Evolutionary conservation across 2,888 invertebrate species (phyloP).

Genomic region (Dinocampus coccinellae): DNA sequence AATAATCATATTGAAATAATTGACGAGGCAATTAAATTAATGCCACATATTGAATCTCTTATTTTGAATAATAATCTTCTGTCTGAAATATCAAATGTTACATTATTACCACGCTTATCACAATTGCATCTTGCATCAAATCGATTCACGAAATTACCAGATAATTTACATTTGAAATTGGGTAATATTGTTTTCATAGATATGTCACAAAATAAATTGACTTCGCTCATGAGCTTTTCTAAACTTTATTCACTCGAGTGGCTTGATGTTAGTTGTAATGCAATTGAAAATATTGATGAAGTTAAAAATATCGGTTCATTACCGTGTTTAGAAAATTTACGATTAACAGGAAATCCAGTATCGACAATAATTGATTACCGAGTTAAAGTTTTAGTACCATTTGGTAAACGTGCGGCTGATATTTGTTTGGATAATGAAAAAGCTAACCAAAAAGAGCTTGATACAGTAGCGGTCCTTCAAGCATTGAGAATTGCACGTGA

Average conservation of each 20-base stretch:
- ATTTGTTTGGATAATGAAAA: conserved; percentile 90
- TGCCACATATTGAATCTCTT: conserved; percentile 80
- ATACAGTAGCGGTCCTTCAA: conserved; percentile 91
- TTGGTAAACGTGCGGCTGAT: conserved; percentile 85
- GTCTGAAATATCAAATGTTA: conserved; percentile 80
- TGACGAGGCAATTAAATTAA: conserved; percentile 84
- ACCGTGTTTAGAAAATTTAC: conserved; percentile 89
- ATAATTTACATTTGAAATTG: conserved; percentile 85
- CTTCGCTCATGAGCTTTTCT: conserved; percentile 79
- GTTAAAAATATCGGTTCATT: conserved; percentile 84
- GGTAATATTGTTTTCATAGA: conserved; percentile 90
- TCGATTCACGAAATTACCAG: conserved; percentile 81
- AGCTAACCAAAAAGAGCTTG: conserved; percentile 88
- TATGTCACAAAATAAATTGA: conserved; percentile 87
- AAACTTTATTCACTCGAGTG: conserved; percentile 89
- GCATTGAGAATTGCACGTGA: conserved; percentile 86
- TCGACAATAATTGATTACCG: conserved; percentile 90
- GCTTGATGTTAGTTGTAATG: conserved; percentile 89
- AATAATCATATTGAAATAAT: conserved; percentile 83
- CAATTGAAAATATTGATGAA: conserved; percentile 84
- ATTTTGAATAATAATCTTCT: conserved; percentile 85
- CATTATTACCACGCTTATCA: conserved; percentile 82
- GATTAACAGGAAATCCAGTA: conserved; percentile 90
- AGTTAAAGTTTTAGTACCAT: conserved; percentile 89
- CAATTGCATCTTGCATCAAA: conserved; percentile 81